Conservation (phyloP, 1,140 invertebrate genomes). For the Sitophilus oryzae region DNA sequence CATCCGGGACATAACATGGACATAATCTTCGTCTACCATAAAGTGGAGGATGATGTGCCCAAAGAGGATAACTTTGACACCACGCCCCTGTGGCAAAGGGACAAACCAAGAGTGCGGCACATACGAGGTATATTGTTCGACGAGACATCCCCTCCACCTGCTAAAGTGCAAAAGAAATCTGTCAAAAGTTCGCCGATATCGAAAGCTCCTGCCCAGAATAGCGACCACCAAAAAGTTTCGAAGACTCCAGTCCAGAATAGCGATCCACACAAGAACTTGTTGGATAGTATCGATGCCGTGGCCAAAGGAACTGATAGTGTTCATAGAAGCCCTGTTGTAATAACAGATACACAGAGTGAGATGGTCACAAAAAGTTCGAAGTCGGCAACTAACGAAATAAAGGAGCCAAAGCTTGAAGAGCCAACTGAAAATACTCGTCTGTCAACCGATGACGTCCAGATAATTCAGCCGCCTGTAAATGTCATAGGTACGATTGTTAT, state of each 20-base stretch:
- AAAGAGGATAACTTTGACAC: slow-evolving; percentile 45
- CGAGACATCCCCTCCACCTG: slow-evolving; percentile 36
- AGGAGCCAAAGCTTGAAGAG: too few relatives aligned
- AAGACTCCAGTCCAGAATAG: neutral
- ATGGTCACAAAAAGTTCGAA: neutral
- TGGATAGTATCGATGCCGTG: slow-evolving; percentile 20
- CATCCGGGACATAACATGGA: slow-evolving; percentile 45
- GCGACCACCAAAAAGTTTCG: neutral
- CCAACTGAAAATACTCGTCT: too few relatives aligned
- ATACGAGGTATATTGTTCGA: slow-evolving; percentile 56
- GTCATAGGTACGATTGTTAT: too few relatives aligned
- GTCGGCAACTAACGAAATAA: too few relatives aligned
- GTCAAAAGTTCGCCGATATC: slow-evolving; percentile 9
- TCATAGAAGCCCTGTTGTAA: too few relatives aligned
- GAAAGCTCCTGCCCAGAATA: slow-evolving; percentile 26
- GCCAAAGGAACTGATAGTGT: slow-evolving; percentile 6
- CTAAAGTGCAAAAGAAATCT: slow-evolving; percentile 35
- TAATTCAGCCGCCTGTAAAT: too few relatives aligned
- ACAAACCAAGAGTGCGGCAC: slow-evolving; percentile 48
- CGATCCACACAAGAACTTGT: slow-evolving; percentile 13
- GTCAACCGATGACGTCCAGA: too few relatives aligned
- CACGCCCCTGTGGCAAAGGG: slow-evolving; percentile 55
- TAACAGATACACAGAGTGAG: neutral
- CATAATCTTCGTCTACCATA: slow-evolving; percentile 32
- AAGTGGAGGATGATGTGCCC: slow-evolving; percentile 26